Evolutionary conservation across 1,140 invertebrate genomes (phyloP), one percentile per base, ranked within the genome.

Genomic region (Heterodera schachtii): DNA sequence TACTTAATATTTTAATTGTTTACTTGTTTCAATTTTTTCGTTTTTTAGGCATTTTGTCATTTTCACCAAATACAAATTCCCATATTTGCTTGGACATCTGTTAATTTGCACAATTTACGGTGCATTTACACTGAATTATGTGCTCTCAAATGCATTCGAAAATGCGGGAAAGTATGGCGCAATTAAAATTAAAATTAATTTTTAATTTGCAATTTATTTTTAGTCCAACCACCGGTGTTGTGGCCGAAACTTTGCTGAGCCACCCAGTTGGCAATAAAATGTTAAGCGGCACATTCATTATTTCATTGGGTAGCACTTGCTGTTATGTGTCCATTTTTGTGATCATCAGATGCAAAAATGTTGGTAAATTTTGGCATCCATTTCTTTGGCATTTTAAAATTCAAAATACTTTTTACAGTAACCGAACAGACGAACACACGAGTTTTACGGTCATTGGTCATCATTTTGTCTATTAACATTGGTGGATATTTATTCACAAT

Each of bases 401-500:
- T 75, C 46, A 8, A 13, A 13, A 21, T 43, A 57, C 67, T 78
- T 31, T 31, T 31, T 31, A 31, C 31, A 78, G 77, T 78, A 3
- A 43, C n/a, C 31, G 9, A 78, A 78, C 13, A 78, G 70, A 78
- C 77, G 9, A 78, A 78, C 47, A 78, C 60, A n/a, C 64, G 77
- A 5, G 47, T 78, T 11, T n/a, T 78, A 9, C 77, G 77, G 41
- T 78, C 77, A 9, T 21, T 78, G 66, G 11, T 78, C 13, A 52
- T 66, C 44, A 78, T 78, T 69, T 69, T 78, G 77, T 16, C 66
- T 41, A n/a, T 78, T 1, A 69, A 44, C 0, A 44, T 78, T 16
- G 77, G 77, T 11, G 77, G 77, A 31, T 78, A 78, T 78, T 41
- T 78, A 11, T 31, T 78, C 7, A 78, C 21, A 3, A 11, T 69